Conservation (phyloP, 2,113 vertebrate species). For the Smithornis capensis region DNA sequence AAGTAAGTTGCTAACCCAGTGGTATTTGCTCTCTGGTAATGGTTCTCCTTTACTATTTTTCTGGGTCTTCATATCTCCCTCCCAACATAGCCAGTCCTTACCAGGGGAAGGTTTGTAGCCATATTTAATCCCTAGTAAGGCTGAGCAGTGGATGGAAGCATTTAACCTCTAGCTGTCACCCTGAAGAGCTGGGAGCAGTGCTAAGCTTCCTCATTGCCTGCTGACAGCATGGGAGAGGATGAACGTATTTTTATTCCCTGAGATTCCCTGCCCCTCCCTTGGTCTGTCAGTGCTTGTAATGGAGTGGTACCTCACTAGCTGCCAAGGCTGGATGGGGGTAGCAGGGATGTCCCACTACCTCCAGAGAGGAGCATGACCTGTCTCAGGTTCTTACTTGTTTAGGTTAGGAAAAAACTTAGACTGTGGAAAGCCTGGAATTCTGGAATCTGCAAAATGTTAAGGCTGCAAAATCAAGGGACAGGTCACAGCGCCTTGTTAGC, state of each 20-base stretch:
- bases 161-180: background rate
- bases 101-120: background rate
- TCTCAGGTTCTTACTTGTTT: background rate
- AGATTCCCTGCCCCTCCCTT: background rate
- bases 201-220: background rate
- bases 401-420: background rate
- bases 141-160: background rate
- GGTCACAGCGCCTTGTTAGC: background rate
- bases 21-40: background rate
- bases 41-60: background rate
- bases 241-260: background rate
- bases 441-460: background rate
- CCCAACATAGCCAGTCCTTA: background rate
- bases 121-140: background rate
- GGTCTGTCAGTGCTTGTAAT: background rate
- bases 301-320: background rate
- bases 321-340: background rate
- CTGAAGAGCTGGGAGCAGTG: background rate
- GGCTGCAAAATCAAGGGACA: background rate
- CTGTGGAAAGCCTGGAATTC: background rate
- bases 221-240: background rate
- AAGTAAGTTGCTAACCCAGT: slow-evolving; percentile 87
- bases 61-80: background rate
- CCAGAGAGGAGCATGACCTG: background rate
- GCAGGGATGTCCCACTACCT: background rate